Evolutionary conservation across 2,797 vertebrate genomes (phyloP), one percentile per base, ranked within the genome.

Genomic region (Phataginus tetradactyla): DNA sequence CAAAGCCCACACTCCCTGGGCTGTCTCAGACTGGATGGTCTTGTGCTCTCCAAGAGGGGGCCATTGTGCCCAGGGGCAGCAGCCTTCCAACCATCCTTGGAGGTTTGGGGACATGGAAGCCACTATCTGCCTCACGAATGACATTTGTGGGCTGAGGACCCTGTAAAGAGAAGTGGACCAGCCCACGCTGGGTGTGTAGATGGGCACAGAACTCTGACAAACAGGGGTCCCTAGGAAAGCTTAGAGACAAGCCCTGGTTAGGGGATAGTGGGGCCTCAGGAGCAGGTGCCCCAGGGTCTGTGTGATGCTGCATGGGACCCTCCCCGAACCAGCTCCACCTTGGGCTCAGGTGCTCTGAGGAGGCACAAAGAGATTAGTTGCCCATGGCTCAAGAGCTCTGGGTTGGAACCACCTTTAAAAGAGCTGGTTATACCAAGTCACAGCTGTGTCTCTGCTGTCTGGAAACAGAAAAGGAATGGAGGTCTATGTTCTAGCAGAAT

Each of bases 401-500:
- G 7, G 0, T 21, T 21, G 25, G 45, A 51, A 51, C 17, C n/a
- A 32, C 8, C 25, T 51, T 49, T 63, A 51, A 12, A 74, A 75
- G 32, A 37, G 68, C 21, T 25, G 39, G 49, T 61, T 74, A 14
- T 34, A 49, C 61, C 21, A 51, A 20, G 45, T 32, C 4, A 0
- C 4, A 39, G 18, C 59, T 64, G 39, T 29, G 59, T 64, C 59
- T 34, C 45, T 77, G 32, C 2, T 14, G 59, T 25, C n/a, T 88
- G 45, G 86, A 29, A 25, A 29, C 18, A 75, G 23, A 20, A 21
- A 27, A 37, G 4, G 42, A 12, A 42, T 29, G 25, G 59, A 29
- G 0, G 13, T 1, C 20, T 15, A 1, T 32, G 0, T 10, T 21
- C 29, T 8, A 34, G 71, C 21, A 63, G 34, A 55, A n/a, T 11